Base-by-base conservation (phyloP, 1,140 invertebrate genomes). In the Bathynomus jamesi region DNA sequence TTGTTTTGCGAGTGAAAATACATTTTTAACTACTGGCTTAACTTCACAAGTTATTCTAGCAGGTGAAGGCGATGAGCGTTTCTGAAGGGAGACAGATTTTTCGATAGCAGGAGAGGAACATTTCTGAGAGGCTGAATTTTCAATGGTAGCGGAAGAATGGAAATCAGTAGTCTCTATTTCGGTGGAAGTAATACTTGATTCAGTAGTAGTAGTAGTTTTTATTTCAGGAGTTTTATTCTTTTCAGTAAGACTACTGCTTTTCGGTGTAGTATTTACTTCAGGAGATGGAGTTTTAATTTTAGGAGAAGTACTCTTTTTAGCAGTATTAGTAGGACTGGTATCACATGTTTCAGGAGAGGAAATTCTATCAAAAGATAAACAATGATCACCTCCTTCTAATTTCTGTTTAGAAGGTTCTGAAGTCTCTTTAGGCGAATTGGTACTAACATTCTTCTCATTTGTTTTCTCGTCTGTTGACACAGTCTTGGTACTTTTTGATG, bases 11-110 rank as follows among this genome's bases (percentile, higher is more conserved):
- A 65, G 74, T 25, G 66, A 53, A 66, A 70, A 72, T 0, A 67
- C 69, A 31, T 72, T 72, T 21, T 70, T 62, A 1, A 65, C 5
- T 8, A 70, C n/a, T 25, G 73, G 65, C 13, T 67, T 71, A 2
- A 13, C 0, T 67, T 32, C 8, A 28, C 29, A 7, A 27, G 17
- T 24, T 13, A 17, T 7, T 65, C 21, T 30, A 46, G 61, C 28
- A 28, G 67, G 25, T 11, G 28, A 60, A 11, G 17, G 11, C 4
- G 32, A 8, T 30, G 65, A 28, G 10, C 25, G 25, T 28, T 17
- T 46, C 10, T 24, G n/a, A 67, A 25, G 5, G 21, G n/a, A 64
- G 13, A 17, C 8, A 11, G 62, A 29, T 28, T 65, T 17, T 17
- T 65, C 25, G 28, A 25, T 4, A 21, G n/a, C 63, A 46, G 21